Evolutionary conservation across 2,888 invertebrate genomes (phyloP).

Genomic region (Xestia xanthographa): DNA sequence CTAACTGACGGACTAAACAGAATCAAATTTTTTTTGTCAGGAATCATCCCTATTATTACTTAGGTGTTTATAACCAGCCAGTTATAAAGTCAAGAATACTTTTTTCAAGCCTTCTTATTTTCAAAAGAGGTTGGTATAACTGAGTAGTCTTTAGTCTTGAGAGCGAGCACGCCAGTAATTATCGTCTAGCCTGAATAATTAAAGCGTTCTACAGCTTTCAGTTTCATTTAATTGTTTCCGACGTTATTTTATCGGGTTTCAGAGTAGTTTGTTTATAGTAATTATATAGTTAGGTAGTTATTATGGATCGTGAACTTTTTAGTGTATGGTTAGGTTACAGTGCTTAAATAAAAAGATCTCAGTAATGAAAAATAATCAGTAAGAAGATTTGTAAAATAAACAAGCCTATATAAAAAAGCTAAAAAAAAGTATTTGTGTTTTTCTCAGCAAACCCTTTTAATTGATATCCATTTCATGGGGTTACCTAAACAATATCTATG

Average conservation of each 20-base stretch:
- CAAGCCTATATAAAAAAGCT: no score
- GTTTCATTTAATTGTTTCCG: constrained; percentile 19
- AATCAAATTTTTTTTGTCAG: no score
- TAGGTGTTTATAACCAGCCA: constrained; percentile 8
- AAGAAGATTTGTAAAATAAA: not conserved
- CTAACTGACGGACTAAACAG: no score
- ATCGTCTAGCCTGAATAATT: constrained; percentile 44
- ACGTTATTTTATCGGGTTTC: constrained; percentile 19
- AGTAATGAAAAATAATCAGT: not conserved
- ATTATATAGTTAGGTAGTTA: not conserved
- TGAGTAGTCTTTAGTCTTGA: not conserved
- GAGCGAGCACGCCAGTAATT: constrained; percentile 28
- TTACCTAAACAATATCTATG: not conserved
- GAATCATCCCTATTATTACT: not conserved
- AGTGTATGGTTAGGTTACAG: not conserved
- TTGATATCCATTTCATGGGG: no score
- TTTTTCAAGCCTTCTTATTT: not conserved
- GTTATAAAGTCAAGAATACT: not conserved
- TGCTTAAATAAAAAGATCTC: not conserved
- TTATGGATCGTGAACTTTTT: not conserved
- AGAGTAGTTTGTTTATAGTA: not conserved
- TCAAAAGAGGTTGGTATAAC: constrained; percentile 13
- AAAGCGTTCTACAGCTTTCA: constrained; percentile 16
- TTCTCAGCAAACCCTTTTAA: no score
- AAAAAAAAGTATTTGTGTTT: no score